phyloP scores from a whole-genome alignment of 1,140 invertebrate genomes.

The Ips typographus region DNA sequence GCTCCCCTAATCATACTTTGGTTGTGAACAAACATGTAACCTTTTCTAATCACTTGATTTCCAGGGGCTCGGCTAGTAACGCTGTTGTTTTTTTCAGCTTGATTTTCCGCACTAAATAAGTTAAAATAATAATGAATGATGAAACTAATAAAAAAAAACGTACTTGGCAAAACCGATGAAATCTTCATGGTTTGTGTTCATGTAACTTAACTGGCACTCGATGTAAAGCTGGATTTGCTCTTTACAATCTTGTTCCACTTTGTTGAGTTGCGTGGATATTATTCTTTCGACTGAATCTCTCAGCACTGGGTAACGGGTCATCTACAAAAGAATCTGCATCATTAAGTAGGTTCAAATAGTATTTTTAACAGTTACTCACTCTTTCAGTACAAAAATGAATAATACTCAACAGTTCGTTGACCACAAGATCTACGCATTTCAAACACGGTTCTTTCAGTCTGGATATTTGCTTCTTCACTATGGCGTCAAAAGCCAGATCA shows the following conservation, averaged over 20 bases:
- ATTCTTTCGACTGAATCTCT: conserved; percentile 98
- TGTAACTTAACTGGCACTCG: conserved; percentile 97
- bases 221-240: conserved; percentile 92
- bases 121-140: conserved; percentile 21
- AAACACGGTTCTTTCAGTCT: conserved; percentile 95
- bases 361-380: conserved; percentile 56
- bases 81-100: conserved; percentile 88
- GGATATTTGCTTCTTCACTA: conserved; percentile 98
- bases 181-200: conserved; percentile 99
- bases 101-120: conserved; percentile 85
- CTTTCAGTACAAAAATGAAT: conserved; percentile 92
- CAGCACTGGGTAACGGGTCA: conserved; percentile 93
- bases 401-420: conserved; percentile 91
- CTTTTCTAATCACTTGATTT: conserved; percentile 98
- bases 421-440: conserved; percentile 97
- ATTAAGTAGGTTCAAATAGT: not conserved
- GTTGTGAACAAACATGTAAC: conserved; percentile 97
- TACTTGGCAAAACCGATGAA: conserved; percentile 99
- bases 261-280: conserved; percentile 88
- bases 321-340: conserved; percentile 60
- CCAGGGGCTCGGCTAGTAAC: conserved; percentile 80
- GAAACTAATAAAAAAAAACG: conserved; percentile 51
- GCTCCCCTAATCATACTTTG: conserved; percentile 94
- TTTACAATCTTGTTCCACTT: conserved; percentile 94
- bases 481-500: conserved; percentile 99